phyloP scores from a whole-genome alignment of 2,797 vertebrate species.

The Alectoris magna region DNA sequence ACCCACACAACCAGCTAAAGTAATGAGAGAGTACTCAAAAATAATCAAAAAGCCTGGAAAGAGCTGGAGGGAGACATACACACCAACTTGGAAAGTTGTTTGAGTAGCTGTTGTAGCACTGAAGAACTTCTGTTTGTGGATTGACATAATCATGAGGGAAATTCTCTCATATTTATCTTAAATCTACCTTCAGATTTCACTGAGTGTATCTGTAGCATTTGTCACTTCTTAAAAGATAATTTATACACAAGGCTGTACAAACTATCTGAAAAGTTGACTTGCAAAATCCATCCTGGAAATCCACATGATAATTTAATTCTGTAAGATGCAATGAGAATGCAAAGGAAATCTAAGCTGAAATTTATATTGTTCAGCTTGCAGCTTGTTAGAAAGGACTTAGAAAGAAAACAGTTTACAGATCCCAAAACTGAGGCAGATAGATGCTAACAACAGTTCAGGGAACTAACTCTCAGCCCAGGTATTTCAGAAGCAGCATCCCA shows the following conservation, averaged over 20 bases:
- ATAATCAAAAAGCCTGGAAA: background rate
- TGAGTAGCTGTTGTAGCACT: background rate
- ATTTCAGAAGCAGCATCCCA: background rate
- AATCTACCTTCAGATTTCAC: constrained; percentile 22
- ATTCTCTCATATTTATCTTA: constrained; percentile 50
- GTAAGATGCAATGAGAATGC: background rate
- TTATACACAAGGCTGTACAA: constrained; percentile 1
- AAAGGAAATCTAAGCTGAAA: constrained; percentile 33
- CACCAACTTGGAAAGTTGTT: background rate
- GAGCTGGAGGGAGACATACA: background rate
- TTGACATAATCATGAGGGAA: background rate
- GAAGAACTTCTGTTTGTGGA: background rate
- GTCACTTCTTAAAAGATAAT: constrained; percentile 10
- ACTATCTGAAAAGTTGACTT: background rate
- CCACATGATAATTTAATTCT: constrained; percentile 8
- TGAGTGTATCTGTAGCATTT: background rate
- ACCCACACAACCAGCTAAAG: background rate
- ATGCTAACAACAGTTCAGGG: background rate
- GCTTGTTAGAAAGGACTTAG: constrained; percentile 5
- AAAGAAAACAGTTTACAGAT: background rate
- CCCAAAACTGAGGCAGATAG: background rate
- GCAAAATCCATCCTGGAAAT: constrained; percentile 17
- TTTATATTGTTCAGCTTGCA: background rate
- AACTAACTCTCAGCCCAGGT: constrained; percentile 9
- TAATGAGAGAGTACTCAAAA: background rate